These are phyloP conservation scores for Prinia subflava DNA, from an alignment of 2,113 vertebrate genomes.

Conservation along the genomic window DNA sequence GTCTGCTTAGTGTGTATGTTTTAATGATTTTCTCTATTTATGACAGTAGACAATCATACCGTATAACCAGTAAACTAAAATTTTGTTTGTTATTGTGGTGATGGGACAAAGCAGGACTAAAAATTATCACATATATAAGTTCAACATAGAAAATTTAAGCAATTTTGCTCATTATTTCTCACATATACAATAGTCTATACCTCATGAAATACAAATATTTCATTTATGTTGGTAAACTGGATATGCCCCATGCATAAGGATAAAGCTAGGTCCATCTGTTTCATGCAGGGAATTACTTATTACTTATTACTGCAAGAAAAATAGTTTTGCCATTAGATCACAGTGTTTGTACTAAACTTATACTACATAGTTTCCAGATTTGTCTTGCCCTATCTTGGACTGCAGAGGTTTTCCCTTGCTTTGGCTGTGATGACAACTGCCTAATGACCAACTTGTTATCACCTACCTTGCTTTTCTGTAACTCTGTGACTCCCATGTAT, in stretches of 20 bases:
- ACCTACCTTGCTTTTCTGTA: not conserved
- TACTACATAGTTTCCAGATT: not conserved
- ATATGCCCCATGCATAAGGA: not conserved
- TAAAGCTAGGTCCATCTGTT: not conserved
- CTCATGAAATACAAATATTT: not conserved
- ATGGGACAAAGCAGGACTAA: not conserved
- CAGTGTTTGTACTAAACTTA: not conserved
- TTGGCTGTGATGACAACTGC: not conserved
- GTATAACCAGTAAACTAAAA: not conserved
- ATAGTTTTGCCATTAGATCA: not conserved
- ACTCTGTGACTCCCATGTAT: not conserved
- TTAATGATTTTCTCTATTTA: not conserved
- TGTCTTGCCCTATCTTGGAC: not conserved
- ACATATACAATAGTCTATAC: not conserved
- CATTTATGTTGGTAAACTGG: not conserved
- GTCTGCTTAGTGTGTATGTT: fast-evolving
- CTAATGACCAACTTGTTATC: not conserved
- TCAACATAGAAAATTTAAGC: not conserved
- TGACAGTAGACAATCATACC: not conserved
- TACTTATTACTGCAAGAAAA: not conserved
- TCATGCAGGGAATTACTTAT: not conserved
- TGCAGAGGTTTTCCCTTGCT: not conserved
- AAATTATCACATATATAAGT: not conserved
- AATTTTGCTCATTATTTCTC: not conserved
- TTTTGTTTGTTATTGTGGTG: not conserved